Evolutionary conservation across 2,113 vertebrate genomes (phyloP).

Genomic region (cattle (Bos taurus)): ARS-UCD2.0 NC_037338.1:98118501-98119000

Average conservation of each 20-base stretch:
- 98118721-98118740: not conserved
- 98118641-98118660: not conserved
- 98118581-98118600: not conserved
- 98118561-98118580: not conserved
- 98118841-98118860: not conserved
- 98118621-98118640: not conserved
- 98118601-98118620: not conserved
- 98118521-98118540: not conserved
- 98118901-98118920: not conserved
- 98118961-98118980: not conserved
- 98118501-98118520: not conserved
- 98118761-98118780: slow-evolving; percentile 4
- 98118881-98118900: not conserved
- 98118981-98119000: not conserved
- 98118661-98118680: not conserved
- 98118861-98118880: not conserved
- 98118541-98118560: not conserved
- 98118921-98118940: slow-evolving; percentile 8
- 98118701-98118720: not conserved
- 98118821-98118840: not conserved
- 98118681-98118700: not conserved
- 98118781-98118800: not conserved
- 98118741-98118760: not conserved
- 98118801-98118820: not conserved
- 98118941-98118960: not conserved